Conservation (phyloP, 2,797 vertebrate genomes). For the Crocidura indochinensis region DNA sequence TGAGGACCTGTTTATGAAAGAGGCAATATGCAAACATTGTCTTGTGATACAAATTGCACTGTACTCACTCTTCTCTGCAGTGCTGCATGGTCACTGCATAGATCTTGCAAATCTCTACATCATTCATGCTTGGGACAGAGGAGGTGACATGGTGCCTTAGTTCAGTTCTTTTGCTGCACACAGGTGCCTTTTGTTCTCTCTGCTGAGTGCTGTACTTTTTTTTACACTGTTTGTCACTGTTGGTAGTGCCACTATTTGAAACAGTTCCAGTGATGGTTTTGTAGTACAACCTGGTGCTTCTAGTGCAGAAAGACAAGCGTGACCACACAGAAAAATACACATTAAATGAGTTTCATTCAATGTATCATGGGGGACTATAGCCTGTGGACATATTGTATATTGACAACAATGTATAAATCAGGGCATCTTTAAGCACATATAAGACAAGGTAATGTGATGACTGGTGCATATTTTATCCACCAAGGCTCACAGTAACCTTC, state of each 20-base stretch:
- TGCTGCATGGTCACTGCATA: neutral
- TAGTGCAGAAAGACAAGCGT: neutral
- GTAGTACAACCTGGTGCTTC: neutral
- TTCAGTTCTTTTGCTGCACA: neutral
- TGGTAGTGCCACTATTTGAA: neutral
- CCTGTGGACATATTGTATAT: neutral
- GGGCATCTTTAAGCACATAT: neutral
- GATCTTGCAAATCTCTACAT: neutral
- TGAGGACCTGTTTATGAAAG: neutral
- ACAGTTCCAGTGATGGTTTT: neutral
- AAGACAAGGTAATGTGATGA: neutral
- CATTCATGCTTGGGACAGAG: neutral
- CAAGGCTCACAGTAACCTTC: neutral
- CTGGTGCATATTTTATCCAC: neutral
- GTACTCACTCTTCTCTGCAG: neutral
- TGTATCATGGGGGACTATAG: neutral
- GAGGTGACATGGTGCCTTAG: neutral
- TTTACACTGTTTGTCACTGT: neutral
- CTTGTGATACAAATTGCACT: conserved; percentile 12
- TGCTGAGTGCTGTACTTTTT: neutral
- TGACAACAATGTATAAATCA: neutral
- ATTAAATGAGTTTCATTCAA: neutral
- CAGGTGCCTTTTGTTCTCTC: neutral
- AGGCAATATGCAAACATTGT: neutral
- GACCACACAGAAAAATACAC: neutral